Conservation (phyloP, 2,888 invertebrate genomes). For the Atherix ibis region DNA sequence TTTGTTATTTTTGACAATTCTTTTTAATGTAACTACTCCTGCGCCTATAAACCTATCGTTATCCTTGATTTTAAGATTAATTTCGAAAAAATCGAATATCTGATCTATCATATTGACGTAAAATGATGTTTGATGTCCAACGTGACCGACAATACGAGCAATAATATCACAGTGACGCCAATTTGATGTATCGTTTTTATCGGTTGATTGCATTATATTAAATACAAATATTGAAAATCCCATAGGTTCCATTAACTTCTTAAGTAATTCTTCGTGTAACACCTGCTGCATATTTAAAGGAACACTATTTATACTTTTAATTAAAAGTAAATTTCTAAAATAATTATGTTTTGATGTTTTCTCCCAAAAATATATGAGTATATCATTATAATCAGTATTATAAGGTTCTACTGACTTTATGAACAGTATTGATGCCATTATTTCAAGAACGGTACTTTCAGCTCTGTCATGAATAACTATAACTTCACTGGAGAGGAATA, state of each 20-base stretch:
- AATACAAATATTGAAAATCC: constrained; percentile 23
- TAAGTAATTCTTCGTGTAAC: constrained; percentile 21
- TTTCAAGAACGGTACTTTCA: no score
- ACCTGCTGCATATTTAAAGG: constrained; percentile 14
- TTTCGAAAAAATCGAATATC: constrained; percentile 21
- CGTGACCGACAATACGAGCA: constrained; percentile 22
- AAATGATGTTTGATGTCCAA: constrained; percentile 16
- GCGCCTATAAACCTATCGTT: constrained; percentile 17
- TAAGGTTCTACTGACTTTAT: no score
- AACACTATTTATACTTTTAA: no score
- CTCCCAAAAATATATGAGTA: no score
- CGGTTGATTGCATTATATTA: constrained; percentile 11
- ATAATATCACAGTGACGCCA: constrained; percentile 19
- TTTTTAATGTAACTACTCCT: constrained; percentile 20
- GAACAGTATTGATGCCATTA: no score
- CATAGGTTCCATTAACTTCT: constrained; percentile 16
- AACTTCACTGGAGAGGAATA: no score
- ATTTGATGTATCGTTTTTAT: constrained; percentile 14
- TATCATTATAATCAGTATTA: no score
- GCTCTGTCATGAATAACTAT: no score
- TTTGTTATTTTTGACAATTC: constrained; percentile 18
- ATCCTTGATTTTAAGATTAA: no score
- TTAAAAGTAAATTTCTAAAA: no score
- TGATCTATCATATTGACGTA: constrained; percentile 21
- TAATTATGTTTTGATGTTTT: no score